Percentiles rank a stretch among this genome's conserved stretches.
These are phyloP conservation scores for Albula glossodonta DNA, from an alignment of 2,113 vertebrate genomes.

Conservation along the genomic window DNA sequence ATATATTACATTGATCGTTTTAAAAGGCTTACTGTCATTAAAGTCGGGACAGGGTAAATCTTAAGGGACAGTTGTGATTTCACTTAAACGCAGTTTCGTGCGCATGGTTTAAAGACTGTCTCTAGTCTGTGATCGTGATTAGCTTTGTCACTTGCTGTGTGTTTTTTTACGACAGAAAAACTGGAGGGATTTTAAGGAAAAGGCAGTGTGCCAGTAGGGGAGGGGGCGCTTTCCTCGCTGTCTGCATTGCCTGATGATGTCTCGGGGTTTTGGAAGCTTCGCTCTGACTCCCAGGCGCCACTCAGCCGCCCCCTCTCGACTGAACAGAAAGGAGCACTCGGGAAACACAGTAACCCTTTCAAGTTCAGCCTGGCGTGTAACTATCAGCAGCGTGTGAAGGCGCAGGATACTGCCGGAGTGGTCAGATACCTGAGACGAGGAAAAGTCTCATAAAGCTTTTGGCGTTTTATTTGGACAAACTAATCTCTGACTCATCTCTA, in stretches of 20 bases:
- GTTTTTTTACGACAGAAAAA: slow-evolving; percentile 74
- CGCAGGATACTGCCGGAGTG: slow-evolving; percentile 66
- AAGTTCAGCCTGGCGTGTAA: slow-evolving; percentile 67
- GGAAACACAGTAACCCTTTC: slow-evolving; percentile 80
- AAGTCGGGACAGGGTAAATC: background rate
- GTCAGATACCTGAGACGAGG: slow-evolving; percentile 50
- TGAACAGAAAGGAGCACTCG: slow-evolving; percentile 78
- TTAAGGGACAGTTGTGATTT: slow-evolving; percentile 7
- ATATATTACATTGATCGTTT: slow-evolving; percentile 26
- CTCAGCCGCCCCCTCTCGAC: slow-evolving; percentile 79
- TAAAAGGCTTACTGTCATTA: slow-evolving; percentile 33
- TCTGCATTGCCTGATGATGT: slow-evolving; percentile 78
- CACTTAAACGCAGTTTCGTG: background rate
- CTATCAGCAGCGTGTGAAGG: slow-evolving; percentile 77
- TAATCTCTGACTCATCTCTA: background rate
- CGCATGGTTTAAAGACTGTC: slow-evolving; percentile 45
- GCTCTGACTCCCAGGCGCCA: slow-evolving; percentile 80
- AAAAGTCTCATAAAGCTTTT: background rate
- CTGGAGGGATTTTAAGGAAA: slow-evolving; percentile 65
- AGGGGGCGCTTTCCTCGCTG: slow-evolving; percentile 71
- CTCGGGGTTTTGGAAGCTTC: slow-evolving; percentile 77
- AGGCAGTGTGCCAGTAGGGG: slow-evolving; percentile 64
- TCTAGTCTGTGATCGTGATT: slow-evolving; percentile 66
- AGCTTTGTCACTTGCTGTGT: slow-evolving; percentile 73
- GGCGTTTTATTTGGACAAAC: background rate